These are phyloP conservation scores for Syngnathus rostellatus DNA, from an alignment of 2,797 vertebrate species.

Conservation along the genomic window DNA sequence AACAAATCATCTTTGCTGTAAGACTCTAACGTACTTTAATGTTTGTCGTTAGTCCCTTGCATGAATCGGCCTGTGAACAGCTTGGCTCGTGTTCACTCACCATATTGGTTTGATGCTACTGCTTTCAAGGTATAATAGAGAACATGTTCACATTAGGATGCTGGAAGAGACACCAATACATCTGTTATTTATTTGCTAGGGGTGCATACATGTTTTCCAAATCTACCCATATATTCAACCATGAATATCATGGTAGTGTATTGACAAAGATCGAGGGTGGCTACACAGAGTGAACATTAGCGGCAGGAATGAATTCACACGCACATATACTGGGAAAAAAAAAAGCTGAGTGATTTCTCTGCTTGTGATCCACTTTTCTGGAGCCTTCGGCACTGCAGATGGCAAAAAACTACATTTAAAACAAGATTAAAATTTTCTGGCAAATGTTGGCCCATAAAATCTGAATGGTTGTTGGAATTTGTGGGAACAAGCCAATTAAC, in stretches of 20 bases:
- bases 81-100: conserved; percentile 32
- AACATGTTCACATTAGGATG: not conserved
- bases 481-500: not conserved
- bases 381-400: conserved; percentile 41
- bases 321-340: too few species aligned
- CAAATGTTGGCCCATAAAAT: conserved; percentile 23
- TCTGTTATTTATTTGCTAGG: conserved; percentile 1
- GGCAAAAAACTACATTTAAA: conserved; percentile 52
- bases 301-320: not conserved
- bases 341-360: conserved; percentile 10
- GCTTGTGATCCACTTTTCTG: conserved; percentile 64
- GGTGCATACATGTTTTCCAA: conserved; percentile 1
- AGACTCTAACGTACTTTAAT: conserved; percentile 30
- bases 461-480: not conserved
- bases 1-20: conserved; percentile 29
- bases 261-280: not conserved
- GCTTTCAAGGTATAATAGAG: conserved; percentile 11
- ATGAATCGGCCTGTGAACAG: conserved; percentile 33
- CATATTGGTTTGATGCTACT: conserved; percentile 38
- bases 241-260: not conserved
- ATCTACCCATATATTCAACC: not conserved
- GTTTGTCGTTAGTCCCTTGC: conserved; percentile 22
- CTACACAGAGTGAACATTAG: not conserved
- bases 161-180: conserved; percentile 2
- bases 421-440: conserved; percentile 56